Conservation (phyloP, 2,888 invertebrate species). For the Herminia tarsipennalis region DNA sequence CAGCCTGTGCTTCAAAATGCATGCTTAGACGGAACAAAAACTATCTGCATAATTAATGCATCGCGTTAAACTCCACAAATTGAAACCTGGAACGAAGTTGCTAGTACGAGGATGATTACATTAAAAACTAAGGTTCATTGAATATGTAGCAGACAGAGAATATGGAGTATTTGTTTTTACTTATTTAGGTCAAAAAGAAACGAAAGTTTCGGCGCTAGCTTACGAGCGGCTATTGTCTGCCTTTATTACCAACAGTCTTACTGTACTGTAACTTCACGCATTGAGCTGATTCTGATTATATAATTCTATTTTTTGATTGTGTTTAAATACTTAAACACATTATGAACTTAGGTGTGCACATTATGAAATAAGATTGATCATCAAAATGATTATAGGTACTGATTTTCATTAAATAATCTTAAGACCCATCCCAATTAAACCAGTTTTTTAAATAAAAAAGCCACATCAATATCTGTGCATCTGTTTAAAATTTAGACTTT, state of each 20-base stretch:
- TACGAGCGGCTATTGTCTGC: background rate
- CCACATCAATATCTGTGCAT: too few relatives aligned
- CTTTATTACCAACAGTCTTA: background rate
- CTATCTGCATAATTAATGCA: slow-evolving; percentile 46
- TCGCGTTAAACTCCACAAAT: slow-evolving; percentile 34
- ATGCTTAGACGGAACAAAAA: background rate
- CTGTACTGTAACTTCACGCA: background rate
- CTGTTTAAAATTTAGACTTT: too few relatives aligned
- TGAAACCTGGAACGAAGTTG: slow-evolving; percentile 33
- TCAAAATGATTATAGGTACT: too few relatives aligned
- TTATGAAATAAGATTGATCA: too few relatives aligned
- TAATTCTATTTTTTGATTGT: too few relatives aligned
- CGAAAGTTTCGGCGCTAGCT: background rate
- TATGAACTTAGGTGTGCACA: too few relatives aligned
- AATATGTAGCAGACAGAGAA: slow-evolving; percentile 26
- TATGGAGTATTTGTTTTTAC: slow-evolving; percentile 15
- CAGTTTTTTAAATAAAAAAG: too few relatives aligned
- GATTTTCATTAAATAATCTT: too few relatives aligned
- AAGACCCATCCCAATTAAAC: too few relatives aligned
- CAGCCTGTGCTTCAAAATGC: background rate
- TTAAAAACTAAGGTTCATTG: slow-evolving; percentile 31
- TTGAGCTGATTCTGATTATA: too few relatives aligned
- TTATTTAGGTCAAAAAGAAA: slow-evolving; percentile 17
- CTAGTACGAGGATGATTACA: slow-evolving; percentile 22
- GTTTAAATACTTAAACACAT: too few relatives aligned